Evolutionary conservation across 1,140 invertebrate genomes (phyloP).

Genomic region (Panulirus ornatus): DNA sequence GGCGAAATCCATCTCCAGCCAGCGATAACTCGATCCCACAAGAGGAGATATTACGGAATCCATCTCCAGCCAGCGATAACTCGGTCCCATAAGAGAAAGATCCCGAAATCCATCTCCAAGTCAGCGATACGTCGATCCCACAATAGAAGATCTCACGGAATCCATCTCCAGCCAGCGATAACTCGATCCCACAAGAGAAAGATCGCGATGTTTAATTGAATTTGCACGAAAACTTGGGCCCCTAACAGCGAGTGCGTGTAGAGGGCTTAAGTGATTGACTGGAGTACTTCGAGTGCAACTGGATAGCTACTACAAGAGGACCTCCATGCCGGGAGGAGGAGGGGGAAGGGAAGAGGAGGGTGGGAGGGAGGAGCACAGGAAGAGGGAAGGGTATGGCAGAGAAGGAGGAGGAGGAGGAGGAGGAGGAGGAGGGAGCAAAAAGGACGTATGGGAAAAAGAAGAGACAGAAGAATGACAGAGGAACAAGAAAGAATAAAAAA

Average conservation of each 20-base stretch:
- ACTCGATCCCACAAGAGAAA: neutral
- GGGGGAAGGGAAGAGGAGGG: neutral
- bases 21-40: too few relatives aligned
- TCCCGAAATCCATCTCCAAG: too few relatives aligned
- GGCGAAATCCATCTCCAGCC: too few relatives aligned
- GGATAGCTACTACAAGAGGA: conserved; percentile 48
- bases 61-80: too few relatives aligned
- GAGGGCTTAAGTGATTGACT: conserved; percentile 68
- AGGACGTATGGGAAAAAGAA: too few relatives aligned
- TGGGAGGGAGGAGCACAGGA: neutral
- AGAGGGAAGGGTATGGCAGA: neutral
- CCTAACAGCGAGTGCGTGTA: conserved; percentile 18
- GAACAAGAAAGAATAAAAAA: too few relatives aligned
- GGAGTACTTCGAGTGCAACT: conserved; percentile 58
- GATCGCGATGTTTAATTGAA: conserved; percentile 60
- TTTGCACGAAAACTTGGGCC: conserved; percentile 57
- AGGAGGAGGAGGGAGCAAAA: too few relatives aligned
- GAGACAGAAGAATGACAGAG: too few relatives aligned
- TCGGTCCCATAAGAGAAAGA: too few relatives aligned
- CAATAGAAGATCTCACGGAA: too few relatives aligned
- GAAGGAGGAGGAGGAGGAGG: neutral
- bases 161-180: neutral
- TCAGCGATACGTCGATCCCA: too few relatives aligned
- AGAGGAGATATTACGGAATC: too few relatives aligned
- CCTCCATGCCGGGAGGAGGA: neutral